Evolutionary conservation across 2,113 vertebrate species (phyloP), one percentile per base, ranked within the genome.

Genomic region (Eonycteris spelaea): DNA sequence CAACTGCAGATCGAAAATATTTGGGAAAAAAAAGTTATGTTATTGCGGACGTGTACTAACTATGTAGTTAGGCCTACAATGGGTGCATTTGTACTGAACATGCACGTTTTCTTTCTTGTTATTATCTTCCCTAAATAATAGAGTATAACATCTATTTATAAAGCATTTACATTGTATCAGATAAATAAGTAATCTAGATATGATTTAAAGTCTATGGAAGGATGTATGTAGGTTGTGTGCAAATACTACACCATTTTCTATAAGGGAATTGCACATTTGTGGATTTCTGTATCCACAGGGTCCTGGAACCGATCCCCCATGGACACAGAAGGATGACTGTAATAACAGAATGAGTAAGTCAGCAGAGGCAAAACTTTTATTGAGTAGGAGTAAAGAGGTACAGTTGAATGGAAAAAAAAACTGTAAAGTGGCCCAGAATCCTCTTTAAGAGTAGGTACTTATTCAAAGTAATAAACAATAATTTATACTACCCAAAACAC

Each of bases 391-490:
- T 75, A 48, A 24, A 93, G n/a, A 68, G 43, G 40, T 89, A 53
- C 7, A 90, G 57, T 5, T 61, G 11, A 83, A 86, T 74, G 43
- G 15, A 3, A 9, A 85, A 67, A 74, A 67, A 67, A 59, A 59
- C 30, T 93, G 77, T 38, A 70, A 53, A 80, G 53, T 35, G 40
- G n/a, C 28, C 40, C 33, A 94, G 78, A 86, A 79, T 87, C 53
- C n/a, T 83, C 59, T 73, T 45, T 86, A 71, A 86, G 55, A 82
- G 45, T 28, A 95, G 7, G 14, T 78, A 86, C 45, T 91, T 83
- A 86, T 70, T 95, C 65, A 89, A 89, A 80, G 12, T 87, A 91
- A 91, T 73, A 91, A 53, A 80, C 38, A 79, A 0, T 77, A 94
- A 70, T 16, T 28, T 8, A 63, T 6, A 53, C 57, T 63, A 93